phyloP scores from a whole-genome alignment of 2,797 vertebrate species.

The Antrozous pallidus region DNA sequence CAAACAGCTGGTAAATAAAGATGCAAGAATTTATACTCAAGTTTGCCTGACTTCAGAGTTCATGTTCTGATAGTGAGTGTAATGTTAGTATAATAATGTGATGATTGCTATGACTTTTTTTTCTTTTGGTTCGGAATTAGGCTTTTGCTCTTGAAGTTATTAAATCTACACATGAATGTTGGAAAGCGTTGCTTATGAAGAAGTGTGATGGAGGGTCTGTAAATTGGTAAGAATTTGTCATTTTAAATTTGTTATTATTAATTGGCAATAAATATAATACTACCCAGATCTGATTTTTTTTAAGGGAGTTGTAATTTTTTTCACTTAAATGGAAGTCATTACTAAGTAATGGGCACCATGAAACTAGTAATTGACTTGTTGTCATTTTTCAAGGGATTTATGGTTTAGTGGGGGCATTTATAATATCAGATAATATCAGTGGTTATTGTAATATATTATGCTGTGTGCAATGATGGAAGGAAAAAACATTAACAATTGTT shows the following conservation, averaged over 20 bases:
- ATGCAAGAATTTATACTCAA: neutral
- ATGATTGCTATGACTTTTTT: conserved; percentile 50
- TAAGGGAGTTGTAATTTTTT: neutral
- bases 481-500: neutral
- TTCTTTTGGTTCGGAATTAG: conserved; percentile 79
- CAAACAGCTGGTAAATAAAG: neutral
- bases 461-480: neutral
- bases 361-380: neutral
- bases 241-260: neutral
- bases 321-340: neutral
- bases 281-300: neutral
- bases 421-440: neutral
- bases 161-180: conserved; percentile 90
- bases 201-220: conserved; percentile 85
- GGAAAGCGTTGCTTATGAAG: conserved; percentile 93
- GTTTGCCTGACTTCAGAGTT: neutral
- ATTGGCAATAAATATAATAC: neutral
- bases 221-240: conserved; percentile 87
- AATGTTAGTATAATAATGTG: neutral
- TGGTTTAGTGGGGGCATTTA: neutral
- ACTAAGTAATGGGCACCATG: fast-evolving
- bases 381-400: neutral
- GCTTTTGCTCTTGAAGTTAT: conserved; percentile 93
- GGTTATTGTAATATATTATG: neutral
- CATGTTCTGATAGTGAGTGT: neutral